Percentiles rank a stretch among this genome's conserved stretches.
Conservation (phyloP, 2,113 vertebrate genomes). For the Mustela lutreola region DNA sequence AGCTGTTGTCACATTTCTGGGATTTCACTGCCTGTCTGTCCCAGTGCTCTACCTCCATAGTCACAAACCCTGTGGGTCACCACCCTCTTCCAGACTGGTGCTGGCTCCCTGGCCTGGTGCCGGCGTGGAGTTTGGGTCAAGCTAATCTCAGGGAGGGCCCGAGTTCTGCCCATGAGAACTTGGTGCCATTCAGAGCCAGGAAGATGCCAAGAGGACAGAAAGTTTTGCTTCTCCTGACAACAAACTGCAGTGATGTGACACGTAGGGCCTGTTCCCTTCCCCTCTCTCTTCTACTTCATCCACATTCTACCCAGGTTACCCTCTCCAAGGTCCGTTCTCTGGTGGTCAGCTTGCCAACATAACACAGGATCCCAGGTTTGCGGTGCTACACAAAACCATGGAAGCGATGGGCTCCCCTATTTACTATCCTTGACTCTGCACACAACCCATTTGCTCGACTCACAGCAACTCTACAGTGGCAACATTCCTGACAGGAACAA, state of each 20-base stretch:
- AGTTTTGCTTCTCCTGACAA: not conserved
- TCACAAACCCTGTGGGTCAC: not conserved
- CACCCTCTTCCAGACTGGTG: not conserved
- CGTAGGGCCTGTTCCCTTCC: not conserved
- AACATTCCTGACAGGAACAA: not conserved
- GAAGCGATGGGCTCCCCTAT: not conserved
- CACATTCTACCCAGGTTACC: not conserved
- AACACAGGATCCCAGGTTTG: not conserved
- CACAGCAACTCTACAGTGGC: not conserved
- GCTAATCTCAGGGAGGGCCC: not conserved
- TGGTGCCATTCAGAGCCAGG: not conserved
- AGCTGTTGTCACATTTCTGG: not conserved
- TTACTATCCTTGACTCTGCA: not conserved
- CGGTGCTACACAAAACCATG: not conserved
- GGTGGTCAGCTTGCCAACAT: not conserved
- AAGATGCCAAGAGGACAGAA: not conserved
- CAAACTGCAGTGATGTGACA: not conserved
- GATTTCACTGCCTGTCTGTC: not conserved
- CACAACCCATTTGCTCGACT: not conserved
- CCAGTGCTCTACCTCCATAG: not conserved
- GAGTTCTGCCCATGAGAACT: not conserved
- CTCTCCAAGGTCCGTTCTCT: not conserved
- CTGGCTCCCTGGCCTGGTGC: not conserved
- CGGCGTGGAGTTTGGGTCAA: not conserved
- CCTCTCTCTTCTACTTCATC: not conserved